phyloP scores from a whole-genome alignment of 1,140 invertebrate genomes.

The Pemphigus obesinymphae region DNA sequence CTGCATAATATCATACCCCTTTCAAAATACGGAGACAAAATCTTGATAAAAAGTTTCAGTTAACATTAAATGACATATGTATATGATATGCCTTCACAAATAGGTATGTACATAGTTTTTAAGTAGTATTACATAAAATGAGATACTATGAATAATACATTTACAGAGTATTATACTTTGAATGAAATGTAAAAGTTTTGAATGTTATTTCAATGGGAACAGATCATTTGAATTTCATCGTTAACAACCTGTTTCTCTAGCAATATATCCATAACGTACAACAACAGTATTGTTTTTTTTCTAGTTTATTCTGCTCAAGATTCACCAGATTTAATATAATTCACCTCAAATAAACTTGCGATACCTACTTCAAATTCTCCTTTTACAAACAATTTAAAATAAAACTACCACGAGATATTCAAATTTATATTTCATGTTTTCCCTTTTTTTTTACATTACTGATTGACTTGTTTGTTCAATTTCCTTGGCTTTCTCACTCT shows the following conservation, averaged over 20 bases:
- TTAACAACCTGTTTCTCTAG: not conserved
- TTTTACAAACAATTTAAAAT: not conserved
- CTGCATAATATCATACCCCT: not conserved
- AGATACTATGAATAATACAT: conserved; percentile 22
- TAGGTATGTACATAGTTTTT: conserved; percentile 1
- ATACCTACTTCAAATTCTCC: not conserved
- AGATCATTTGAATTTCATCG: not conserved
- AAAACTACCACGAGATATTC: not conserved
- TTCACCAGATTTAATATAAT: not conserved
- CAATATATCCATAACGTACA: not conserved
- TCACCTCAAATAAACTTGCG: not conserved
- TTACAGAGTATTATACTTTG: not conserved
- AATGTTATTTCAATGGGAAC: not conserved
- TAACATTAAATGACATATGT: not conserved
- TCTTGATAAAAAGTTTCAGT: not conserved
- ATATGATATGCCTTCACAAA: not conserved
- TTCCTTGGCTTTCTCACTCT: not conserved
- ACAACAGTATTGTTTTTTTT: not conserved
- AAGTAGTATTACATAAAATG: not conserved
- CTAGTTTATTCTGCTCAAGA: not conserved
- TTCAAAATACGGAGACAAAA: not conserved
- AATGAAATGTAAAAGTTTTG: conserved; percentile 6
- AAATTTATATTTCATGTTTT: not conserved
- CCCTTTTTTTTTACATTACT: not conserved
- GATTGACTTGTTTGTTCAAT: conserved; percentile 3